A percentile compares a stretch with the other conserved stretches of the same genome.
These are phyloP conservation scores for Noctilio leporinus DNA, from an alignment of 2,113 vertebrate species.

Conservation along the genomic window DNA sequence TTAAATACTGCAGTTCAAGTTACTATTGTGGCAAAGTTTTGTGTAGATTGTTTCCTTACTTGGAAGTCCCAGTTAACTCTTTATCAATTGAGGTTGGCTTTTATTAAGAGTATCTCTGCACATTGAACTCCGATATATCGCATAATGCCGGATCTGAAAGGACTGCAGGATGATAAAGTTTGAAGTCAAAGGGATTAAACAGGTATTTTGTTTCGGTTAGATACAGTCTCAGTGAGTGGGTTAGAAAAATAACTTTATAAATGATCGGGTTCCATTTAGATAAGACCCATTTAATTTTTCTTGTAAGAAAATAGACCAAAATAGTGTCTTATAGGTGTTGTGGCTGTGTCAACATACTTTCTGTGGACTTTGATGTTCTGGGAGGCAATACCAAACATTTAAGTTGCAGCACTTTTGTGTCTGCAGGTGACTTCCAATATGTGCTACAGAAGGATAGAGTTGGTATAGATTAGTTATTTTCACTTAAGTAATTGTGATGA, in stretches of 20 bases:
- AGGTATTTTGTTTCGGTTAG: conserved; percentile 69
- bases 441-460: neutral
- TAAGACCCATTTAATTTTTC: neutral
- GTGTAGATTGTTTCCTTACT: conserved; percentile 52
- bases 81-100: conserved; percentile 65
- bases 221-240: conserved; percentile 44
- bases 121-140: conserved; percentile 54
- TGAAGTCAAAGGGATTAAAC: conserved; percentile 61
- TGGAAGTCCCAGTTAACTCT: conserved; percentile 53
- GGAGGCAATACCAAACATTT: neutral
- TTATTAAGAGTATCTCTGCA: conserved; percentile 63
- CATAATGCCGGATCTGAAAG: conserved; percentile 7
- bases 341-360: neutral
- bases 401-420: neutral
- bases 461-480: neutral
- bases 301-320: conserved; percentile 9
- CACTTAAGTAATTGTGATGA: neutral
- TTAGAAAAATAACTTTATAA: conserved; percentile 30
- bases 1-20: conserved; percentile 45
- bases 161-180: conserved; percentile 24
- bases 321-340: neutral
- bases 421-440: neutral
- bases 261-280: neutral
- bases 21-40: conserved; percentile 46
- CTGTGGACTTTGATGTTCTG: neutral